These are phyloP conservation scores for Oncopodura yosiiana DNA, from an alignment of 1,140 invertebrate species.

Conservation along the genomic window DNA sequence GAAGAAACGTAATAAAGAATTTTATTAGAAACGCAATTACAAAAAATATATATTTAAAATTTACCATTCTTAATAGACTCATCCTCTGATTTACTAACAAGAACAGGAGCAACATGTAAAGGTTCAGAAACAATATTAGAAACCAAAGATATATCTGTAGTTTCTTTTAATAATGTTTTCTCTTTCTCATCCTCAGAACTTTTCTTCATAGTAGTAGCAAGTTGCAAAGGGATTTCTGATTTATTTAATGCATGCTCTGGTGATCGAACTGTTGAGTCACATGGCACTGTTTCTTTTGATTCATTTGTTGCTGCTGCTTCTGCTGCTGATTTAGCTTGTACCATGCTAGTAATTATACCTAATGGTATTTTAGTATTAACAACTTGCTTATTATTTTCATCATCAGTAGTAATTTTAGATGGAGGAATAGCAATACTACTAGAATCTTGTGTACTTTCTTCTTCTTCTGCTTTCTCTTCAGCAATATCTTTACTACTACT, in stretches of 20 bases:
- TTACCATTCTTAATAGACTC: background rate
- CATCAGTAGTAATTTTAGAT: background rate
- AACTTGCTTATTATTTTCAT: background rate
- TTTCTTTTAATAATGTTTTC: background rate
- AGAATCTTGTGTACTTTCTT: too few species aligned
- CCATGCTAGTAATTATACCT: constrained; percentile 20
- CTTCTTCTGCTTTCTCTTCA: constrained; percentile 34
- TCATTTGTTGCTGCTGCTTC: constrained; percentile 2
- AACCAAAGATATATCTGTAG: background rate
- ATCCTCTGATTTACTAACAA: background rate
- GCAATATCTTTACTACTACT: constrained; percentile 22
- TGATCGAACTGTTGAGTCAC: constrained; percentile 33
- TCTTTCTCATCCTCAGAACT: background rate
- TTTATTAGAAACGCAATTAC: background rate
- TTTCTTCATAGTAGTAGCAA: background rate
- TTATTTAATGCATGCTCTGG: constrained; percentile 12
- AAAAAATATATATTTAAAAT: background rate
- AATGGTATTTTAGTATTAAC: background rate
- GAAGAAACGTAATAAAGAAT: too few species aligned
- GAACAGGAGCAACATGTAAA: too few species aligned
- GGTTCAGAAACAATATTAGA: background rate
- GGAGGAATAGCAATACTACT: too few species aligned
- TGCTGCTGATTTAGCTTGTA: constrained; percentile 21
- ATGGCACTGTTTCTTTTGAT: constrained; percentile 13
- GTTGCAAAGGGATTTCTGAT: background rate